Conservation (phyloP, 2,113 vertebrate genomes). For the Centrocercus urophasianus region DNA sequence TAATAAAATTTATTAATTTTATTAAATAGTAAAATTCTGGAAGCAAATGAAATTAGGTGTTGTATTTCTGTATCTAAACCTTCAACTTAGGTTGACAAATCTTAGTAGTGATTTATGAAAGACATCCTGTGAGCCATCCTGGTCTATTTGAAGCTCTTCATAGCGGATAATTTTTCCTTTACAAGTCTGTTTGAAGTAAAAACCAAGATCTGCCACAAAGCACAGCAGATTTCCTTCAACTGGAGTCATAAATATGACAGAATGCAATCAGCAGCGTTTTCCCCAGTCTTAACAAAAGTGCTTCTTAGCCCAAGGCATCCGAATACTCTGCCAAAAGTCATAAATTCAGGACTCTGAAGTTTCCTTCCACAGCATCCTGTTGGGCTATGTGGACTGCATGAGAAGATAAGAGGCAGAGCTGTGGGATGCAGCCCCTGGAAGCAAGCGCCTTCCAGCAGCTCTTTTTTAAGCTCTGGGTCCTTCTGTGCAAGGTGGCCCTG, state of each 20-base stretch:
- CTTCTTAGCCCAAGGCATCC: not conserved
- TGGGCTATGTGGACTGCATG: not conserved
- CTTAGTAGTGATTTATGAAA: not conserved
- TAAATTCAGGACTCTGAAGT: not conserved
- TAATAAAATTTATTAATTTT: too few relatives aligned
- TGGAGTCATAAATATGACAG: not conserved
- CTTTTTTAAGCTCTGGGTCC: not conserved
- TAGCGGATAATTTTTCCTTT: not conserved
- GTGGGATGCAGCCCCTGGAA: not conserved
- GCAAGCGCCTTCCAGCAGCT: not conserved
- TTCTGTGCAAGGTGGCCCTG: not conserved
- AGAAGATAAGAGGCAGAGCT: not conserved
- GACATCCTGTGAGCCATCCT: not conserved
- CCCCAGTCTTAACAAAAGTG: not conserved
- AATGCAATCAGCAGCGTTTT: not conserved
- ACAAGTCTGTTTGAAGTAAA: not conserved
- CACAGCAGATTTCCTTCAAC: not conserved
- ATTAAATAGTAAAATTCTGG: not conserved
- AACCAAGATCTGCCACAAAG: not conserved
- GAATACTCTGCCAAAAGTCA: not conserved
- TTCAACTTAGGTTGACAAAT: not conserved
- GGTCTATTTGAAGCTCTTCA: not conserved
- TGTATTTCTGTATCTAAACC: not conserved
- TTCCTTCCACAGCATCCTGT: not conserved
- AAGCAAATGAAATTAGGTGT: not conserved